Conservation (phyloP, 2,113 vertebrate genomes). For the Perca schrenkii region DNA sequence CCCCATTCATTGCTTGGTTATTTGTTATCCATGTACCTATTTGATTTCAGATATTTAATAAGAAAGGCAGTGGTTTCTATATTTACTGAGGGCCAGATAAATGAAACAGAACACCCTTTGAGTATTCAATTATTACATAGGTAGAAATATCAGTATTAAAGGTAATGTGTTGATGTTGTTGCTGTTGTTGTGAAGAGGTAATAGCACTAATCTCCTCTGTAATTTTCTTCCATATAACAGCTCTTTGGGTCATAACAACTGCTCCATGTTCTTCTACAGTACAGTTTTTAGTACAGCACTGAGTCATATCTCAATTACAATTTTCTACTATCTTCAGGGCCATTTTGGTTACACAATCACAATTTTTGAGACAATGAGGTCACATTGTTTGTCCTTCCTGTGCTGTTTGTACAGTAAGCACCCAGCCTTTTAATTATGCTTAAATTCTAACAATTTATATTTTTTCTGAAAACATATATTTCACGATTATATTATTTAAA, state of each 20-base stretch:
- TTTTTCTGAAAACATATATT: neutral
- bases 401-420: neutral
- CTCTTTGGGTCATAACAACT: neutral
- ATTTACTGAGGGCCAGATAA: neutral
- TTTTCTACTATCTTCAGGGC: neutral
- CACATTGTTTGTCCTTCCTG: too few relatives aligned
- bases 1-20: neutral
- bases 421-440: neutral
- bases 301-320: neutral
- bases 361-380: too few relatives aligned
- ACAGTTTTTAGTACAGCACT: neutral
- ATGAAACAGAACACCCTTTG: neutral
- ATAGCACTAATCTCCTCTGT: conserved; percentile 7
- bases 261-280: neutral
- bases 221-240: neutral
- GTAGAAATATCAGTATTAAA: neutral
- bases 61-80: neutral
- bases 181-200: neutral
- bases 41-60: neutral
- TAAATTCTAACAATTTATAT: neutral
- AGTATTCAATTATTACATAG: neutral
- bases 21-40: neutral
- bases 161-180: neutral
- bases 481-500: neutral
- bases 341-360: neutral